phyloP scores from a whole-genome alignment of 2,113 vertebrate genomes.

The Lynx canadensis region DNA sequence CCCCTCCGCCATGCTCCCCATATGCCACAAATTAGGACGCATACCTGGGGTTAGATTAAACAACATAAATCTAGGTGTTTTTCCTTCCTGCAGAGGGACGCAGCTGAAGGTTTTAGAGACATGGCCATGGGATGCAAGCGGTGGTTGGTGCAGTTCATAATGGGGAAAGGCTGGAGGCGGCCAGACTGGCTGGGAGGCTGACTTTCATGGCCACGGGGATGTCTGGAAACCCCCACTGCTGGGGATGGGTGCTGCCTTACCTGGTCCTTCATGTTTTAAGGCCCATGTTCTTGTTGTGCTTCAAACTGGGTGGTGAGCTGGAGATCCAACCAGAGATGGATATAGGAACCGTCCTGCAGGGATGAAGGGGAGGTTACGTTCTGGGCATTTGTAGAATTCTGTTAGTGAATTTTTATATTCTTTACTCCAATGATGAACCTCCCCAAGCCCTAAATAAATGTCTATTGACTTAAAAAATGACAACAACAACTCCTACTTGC shows the following conservation, averaged over 20 bases:
- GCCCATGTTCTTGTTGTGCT: fast-evolving
- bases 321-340: not conserved
- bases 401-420: not conserved
- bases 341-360: fast-evolving
- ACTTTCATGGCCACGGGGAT: not conserved
- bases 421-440: not conserved
- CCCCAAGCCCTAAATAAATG: not conserved
- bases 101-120: not conserved
- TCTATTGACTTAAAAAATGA: not conserved
- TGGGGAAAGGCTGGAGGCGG: not conserved
- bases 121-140: not conserved
- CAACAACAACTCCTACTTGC: not conserved
- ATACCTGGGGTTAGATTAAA: not conserved
- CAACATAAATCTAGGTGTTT: not conserved
- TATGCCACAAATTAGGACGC: not conserved
- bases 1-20: not conserved
- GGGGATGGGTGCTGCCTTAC: not conserved
- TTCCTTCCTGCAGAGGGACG: not conserved
- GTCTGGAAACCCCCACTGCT: not conserved
- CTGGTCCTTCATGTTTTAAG: not conserved
- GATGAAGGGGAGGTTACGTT: not conserved
- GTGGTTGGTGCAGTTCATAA: not conserved
- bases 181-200: not conserved
- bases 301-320: fast-evolving
- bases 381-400: not conserved